Conservation (phyloP, 1,140 invertebrate species). For the Cylas formicarius region DNA sequence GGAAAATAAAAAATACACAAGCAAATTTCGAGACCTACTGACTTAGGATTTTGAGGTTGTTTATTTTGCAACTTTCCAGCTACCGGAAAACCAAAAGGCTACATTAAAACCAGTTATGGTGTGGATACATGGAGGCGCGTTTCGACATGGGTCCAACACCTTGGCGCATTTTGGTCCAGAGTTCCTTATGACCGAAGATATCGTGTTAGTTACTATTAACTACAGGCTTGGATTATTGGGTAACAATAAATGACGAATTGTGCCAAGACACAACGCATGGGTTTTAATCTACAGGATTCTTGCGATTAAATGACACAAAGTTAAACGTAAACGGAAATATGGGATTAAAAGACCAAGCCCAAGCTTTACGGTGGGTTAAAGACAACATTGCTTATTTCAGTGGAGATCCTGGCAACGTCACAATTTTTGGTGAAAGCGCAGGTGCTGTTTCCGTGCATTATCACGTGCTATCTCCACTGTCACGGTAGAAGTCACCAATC, state of each 20-base stretch:
- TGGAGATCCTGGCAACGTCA: slow-evolving; percentile 43
- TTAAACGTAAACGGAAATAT: slow-evolving; percentile 51
- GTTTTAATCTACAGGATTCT: slow-evolving; percentile 32
- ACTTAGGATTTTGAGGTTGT: too few relatives aligned
- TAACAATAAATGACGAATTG: too few relatives aligned
- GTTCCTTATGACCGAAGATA: slow-evolving; percentile 53
- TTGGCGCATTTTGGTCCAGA: slow-evolving; percentile 50
- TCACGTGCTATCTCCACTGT: slow-evolving; percentile 20
- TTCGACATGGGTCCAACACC: slow-evolving; percentile 50
- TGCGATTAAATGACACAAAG: slow-evolving; percentile 37
- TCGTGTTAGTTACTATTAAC: slow-evolving; percentile 46
- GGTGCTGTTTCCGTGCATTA: slow-evolving; percentile 42
- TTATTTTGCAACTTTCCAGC: too few relatives aligned
- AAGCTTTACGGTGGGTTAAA: slow-evolving; percentile 52
- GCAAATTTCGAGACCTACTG: too few relatives aligned
- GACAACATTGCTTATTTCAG: slow-evolving; percentile 47
- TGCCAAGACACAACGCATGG: too few relatives aligned
- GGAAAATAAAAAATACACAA: too few relatives aligned
- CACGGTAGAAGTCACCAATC: too few relatives aligned
- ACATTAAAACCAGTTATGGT: slow-evolving; percentile 55
- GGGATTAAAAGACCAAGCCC: slow-evolving; percentile 55
- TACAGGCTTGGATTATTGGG: slow-evolving; percentile 46
- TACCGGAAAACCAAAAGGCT: slow-evolving; percentile 5
- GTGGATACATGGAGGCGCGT: slow-evolving; percentile 61
- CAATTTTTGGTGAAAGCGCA: slow-evolving; percentile 48